Percentiles rank a stretch among this genome's conserved stretches.
Conservation (phyloP, 1,140 invertebrate genomes). For the Zaprionus vittiger region DNA sequence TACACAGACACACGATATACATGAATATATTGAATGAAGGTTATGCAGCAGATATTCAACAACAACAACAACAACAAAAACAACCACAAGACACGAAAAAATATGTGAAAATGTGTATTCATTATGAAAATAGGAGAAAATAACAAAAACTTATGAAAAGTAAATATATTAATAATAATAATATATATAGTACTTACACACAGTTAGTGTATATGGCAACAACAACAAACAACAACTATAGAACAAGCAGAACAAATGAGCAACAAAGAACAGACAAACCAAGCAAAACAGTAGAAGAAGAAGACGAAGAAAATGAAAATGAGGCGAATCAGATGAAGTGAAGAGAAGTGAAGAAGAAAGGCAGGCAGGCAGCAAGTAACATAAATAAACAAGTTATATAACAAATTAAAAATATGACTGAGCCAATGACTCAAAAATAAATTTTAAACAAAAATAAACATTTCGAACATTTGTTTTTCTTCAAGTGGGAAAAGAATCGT, state of each 20-base stretch:
- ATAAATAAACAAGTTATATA: slow-evolving; percentile 58
- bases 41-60: slow-evolving; percentile 30
- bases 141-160: slow-evolving; percentile 15
- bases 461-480: background rate
- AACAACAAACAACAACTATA: slow-evolving; percentile 28
- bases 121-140: slow-evolving; percentile 42
- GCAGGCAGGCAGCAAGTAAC: slow-evolving; percentile 21
- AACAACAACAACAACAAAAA: slow-evolving; percentile 1
- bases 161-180: slow-evolving; percentile 26
- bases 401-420: slow-evolving; percentile 80
- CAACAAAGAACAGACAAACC: slow-evolving; percentile 5
- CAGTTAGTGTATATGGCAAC: slow-evolving; percentile 20
- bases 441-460: slow-evolving; percentile 75
- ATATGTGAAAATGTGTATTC: slow-evolving; percentile 42
- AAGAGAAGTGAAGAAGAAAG: background rate
- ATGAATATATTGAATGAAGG: slow-evolving; percentile 47
- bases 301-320: background rate
- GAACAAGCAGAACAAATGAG: slow-evolving; percentile 19
- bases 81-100: slow-evolving; percentile 20
- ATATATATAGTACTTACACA: slow-evolving; percentile 28
- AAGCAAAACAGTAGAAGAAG: background rate
- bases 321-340: background rate
- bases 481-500: background rate
- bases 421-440: slow-evolving; percentile 77
- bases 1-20: slow-evolving; percentile 31